A percentile compares a stretch with the other conserved stretches of the same genome.
phyloP scores from a whole-genome alignment of 2,113 vertebrate genomes.

The Epinephelus fuscoguttatus region DNA sequence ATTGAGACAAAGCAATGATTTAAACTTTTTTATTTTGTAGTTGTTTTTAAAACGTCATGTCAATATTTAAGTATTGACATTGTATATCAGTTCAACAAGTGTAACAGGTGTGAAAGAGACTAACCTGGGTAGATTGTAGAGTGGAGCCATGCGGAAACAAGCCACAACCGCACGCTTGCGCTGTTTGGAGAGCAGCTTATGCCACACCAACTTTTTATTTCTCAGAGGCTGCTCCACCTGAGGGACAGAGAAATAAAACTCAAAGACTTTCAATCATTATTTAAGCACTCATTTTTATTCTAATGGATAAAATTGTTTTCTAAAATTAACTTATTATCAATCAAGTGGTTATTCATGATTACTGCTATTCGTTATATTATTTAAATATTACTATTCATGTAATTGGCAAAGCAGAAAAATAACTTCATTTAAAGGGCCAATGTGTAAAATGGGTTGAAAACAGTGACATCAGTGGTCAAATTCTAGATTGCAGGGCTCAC shows the following conservation, averaged over 20 bases:
- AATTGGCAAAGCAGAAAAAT: too few species aligned
- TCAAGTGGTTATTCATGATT: too few species aligned
- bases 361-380: too few species aligned
- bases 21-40: neutral
- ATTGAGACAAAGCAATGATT: slow-evolving; percentile 41
- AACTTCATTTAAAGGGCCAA: too few species aligned
- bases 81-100: neutral
- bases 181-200: slow-evolving; percentile 98
- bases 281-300: too few species aligned
- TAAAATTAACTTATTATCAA: too few species aligned
- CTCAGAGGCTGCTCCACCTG: slow-evolving; percentile 96
- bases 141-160: slow-evolving; percentile 98
- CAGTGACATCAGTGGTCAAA: too few species aligned
- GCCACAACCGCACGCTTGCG: slow-evolving; percentile 98
- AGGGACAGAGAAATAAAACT: neutral
- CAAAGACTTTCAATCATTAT: too few species aligned
- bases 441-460: too few species aligned
- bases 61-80: slow-evolving; percentile 53
- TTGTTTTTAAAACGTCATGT: slow-evolving; percentile 30
- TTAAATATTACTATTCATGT: too few species aligned
- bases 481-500: too few species aligned
- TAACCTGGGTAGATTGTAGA: slow-evolving; percentile 98
- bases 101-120: neutral
- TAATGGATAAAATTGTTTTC: too few species aligned
- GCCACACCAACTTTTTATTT: slow-evolving; percentile 94